phyloP scores from a whole-genome alignment of 1,140 invertebrate genomes.

The Venustaconcha ellipsiformis region DNA sequence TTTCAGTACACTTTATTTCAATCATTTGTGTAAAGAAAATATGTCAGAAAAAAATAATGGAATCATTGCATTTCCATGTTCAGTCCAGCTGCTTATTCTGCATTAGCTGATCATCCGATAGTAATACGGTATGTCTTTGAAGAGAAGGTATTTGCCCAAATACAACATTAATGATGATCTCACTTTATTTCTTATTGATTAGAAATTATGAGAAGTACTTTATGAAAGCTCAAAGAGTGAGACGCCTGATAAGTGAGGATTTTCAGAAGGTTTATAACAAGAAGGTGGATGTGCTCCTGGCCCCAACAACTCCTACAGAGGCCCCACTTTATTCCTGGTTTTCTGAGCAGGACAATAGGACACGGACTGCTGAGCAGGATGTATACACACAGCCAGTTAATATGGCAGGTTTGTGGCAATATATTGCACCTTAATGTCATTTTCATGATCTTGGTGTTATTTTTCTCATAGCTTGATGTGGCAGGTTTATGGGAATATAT shows the following conservation, averaged over 20 bases:
- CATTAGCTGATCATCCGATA: too few species aligned
- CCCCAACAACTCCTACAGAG: conserved; percentile 89
- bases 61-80: too few species aligned
- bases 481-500: conserved; percentile 75
- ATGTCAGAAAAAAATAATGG: too few species aligned
- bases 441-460: background rate
- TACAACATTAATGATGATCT: too few species aligned
- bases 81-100: too few species aligned
- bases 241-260: conserved; percentile 89
- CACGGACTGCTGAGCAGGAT: conserved; percentile 90
- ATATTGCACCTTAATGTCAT: background rate
- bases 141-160: too few species aligned
- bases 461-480: conserved; percentile 79
- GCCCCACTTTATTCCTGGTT: conserved; percentile 88
- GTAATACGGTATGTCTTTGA: too few species aligned
- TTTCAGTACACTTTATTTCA: too few species aligned
- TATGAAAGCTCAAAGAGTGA: conserved; percentile 87
- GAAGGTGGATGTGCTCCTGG: conserved; percentile 87
- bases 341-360: conserved; percentile 79
- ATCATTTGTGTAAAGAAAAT: too few species aligned
- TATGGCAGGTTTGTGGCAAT: conserved; percentile 82
- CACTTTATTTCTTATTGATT: conserved; percentile 9
- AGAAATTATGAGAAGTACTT: conserved; percentile 96
- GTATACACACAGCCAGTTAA: conserved; percentile 96
- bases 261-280: conserved; percentile 81